Evolutionary conservation across 2,797 vertebrate genomes (phyloP), one percentile per base, ranked within the genome.

Genomic region (Danionella dracula): DNA sequence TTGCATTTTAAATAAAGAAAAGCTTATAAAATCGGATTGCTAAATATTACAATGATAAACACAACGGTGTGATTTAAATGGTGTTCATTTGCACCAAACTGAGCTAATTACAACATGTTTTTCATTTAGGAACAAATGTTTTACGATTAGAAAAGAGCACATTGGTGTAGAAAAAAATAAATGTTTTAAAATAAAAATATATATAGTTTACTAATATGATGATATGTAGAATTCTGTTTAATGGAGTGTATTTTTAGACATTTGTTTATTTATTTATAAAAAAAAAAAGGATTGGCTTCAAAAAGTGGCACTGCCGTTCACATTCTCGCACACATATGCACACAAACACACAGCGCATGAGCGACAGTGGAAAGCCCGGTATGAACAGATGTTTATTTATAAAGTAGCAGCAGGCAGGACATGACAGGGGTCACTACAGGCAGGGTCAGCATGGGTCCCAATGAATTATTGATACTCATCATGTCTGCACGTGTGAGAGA

Each of bases 331-430:
- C 20, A 29, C 34, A 51, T n/a, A 38, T 41, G 60, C 21, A 53
- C 46, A 38, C 17, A 45, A 31, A 50, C 15, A 64, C 35, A 61
- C 8, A 19, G 16, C 63, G 42, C 49, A 41, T 55, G 16, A 23
- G 21, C 23, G 38, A 9, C 32, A 38, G 21, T 51, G 15, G 56
- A 62, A 54, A 53, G 20, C 55, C 41, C 35, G 19, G 46, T 17
- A 21, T 29, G 54, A 68, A 59, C 70, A 70, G 54, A 68, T 75
- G 67, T 73, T 66, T 73, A 61, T 71, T 73, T 71, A 66, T 71
- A 67, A 60, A 68, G 64, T 46, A 75, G 51, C 57, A 61, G 66
- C 41, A 65, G 55, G 23, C 45, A 64, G 54, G 69, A 66, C 69
- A 71, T 66, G 62, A 66, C 55, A 66, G 42, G 66, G 69, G 69